Evolutionary conservation across 1,140 invertebrate species (phyloP).

Genomic region (Bombus soroeensis): DNA sequence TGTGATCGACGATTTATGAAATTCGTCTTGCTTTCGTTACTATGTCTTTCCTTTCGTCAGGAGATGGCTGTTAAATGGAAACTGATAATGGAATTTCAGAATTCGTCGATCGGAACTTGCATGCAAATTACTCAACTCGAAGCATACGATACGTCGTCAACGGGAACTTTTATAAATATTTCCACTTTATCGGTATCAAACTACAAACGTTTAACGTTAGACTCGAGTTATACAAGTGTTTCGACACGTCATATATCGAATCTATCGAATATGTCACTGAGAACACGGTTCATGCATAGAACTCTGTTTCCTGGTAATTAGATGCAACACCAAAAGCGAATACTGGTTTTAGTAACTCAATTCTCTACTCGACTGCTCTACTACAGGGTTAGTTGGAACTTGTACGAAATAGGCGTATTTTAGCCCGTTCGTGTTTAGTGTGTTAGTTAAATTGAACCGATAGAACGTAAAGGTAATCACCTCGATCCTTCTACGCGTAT

Average conservation of each 20-base stretch:
- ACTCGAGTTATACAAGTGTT: neutral
- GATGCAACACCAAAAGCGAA: conserved; percentile 57
- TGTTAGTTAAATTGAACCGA: neutral
- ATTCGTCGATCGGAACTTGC: neutral
- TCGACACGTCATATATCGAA: neutral
- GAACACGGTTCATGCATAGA: conserved; percentile 45
- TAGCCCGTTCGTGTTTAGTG: conserved; percentile 41
- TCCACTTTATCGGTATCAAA: neutral
- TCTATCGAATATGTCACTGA: neutral
- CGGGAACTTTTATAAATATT: neutral
- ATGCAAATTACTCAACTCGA: conserved; percentile 23
- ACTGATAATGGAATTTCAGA: too few relatives aligned
- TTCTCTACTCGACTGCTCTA: conserved; percentile 48
- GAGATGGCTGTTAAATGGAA: fast-evolving
- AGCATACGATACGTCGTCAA: neutral
- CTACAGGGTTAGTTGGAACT: conserved; percentile 44
- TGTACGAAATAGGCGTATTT: conserved; percentile 17
- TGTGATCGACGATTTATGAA: neutral
- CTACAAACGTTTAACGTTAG: neutral
- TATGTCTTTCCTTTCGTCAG: neutral
- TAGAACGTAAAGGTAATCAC: neutral
- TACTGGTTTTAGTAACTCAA: conserved; percentile 51
- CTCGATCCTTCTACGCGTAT: neutral
- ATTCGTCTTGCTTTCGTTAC: neutral
- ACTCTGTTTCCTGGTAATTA: neutral